Evolutionary conservation across 2,113 vertebrate genomes (phyloP).

Genomic region (Xenotilapia leptura): DNA sequence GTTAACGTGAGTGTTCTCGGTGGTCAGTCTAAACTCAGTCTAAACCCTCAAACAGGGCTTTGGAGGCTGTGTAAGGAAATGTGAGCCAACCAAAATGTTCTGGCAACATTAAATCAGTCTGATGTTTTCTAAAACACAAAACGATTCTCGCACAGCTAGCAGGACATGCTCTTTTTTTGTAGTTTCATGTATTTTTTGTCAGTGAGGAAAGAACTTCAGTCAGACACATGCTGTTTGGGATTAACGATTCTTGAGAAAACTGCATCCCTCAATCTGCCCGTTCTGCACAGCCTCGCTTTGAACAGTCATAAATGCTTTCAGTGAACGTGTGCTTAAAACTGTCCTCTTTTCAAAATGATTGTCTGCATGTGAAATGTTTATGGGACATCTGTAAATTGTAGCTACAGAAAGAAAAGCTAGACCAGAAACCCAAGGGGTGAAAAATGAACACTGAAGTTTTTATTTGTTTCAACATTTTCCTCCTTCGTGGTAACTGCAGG

Average conservation of each 20-base stretch:
- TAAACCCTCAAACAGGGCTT: background rate
- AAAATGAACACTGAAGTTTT: background rate
- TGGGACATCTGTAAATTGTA: background rate
- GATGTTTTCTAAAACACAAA: background rate
- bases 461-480: background rate
- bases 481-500: background rate
- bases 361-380: background rate
- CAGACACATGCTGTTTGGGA: background rate
- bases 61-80: background rate
- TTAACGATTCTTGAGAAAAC: background rate
- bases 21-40: background rate
- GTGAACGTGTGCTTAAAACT: background rate
- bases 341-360: background rate
- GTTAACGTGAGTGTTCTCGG: too few relatives aligned
- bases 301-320: background rate
- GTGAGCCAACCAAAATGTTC: background rate
- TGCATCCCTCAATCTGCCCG: background rate
- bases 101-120: background rate
- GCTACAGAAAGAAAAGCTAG: background rate
- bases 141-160: accelerated
- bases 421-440: background rate
- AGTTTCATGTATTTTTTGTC: background rate
- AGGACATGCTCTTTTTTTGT: background rate
- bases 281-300: background rate
- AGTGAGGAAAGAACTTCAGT: accelerated